A percentile compares a stretch with the other conserved stretches of the same genome.
Conservation (phyloP, 2,797 vertebrate species). For the Protonibea diacanthus region DNA sequence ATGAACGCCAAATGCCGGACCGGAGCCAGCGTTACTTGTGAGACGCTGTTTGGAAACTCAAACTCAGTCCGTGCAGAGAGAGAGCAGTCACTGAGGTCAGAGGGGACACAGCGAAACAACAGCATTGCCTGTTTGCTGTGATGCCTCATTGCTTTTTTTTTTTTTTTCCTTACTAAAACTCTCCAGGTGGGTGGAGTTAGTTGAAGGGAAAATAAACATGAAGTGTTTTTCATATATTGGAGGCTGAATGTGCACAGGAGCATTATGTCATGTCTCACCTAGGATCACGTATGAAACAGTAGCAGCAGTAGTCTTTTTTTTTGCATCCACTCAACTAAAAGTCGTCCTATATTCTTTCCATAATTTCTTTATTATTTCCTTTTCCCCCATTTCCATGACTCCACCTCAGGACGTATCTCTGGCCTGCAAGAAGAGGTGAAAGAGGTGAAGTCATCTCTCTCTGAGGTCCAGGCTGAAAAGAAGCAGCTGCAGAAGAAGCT, state of each 20-base stretch:
- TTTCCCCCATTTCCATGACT: constrained; percentile 1
- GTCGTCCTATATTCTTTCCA: background rate
- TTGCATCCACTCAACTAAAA: background rate
- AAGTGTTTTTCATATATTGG: constrained; percentile 49
- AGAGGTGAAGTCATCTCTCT: constrained; percentile 86
- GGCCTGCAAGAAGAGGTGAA: constrained; percentile 91
- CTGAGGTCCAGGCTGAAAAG: constrained; percentile 89
- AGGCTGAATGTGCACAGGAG: constrained; percentile 30
- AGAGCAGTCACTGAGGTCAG: constrained; percentile 49
- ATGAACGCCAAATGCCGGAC: constrained; percentile 43
- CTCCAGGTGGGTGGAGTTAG: constrained; percentile 62
- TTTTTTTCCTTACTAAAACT: constrained; percentile 36
- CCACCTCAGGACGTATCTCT: constrained; percentile 85
- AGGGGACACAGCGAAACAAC: constrained; percentile 58
- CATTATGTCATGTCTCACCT: constrained; percentile 47
- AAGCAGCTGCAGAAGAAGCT: constrained; percentile 92
- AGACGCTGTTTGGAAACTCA: constrained; percentile 63
- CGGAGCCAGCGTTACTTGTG: constrained; percentile 58
- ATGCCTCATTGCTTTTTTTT: constrained; percentile 33
- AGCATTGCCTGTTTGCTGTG: constrained; percentile 62
- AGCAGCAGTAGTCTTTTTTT: background rate
- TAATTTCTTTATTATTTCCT: constrained; percentile 1
- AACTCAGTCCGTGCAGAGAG: constrained; percentile 27
- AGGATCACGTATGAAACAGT: background rate
- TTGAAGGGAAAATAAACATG: constrained; percentile 59